Conservation (phyloP, 2,113 vertebrate genomes). For the Nanorana parkeri region DNA sequence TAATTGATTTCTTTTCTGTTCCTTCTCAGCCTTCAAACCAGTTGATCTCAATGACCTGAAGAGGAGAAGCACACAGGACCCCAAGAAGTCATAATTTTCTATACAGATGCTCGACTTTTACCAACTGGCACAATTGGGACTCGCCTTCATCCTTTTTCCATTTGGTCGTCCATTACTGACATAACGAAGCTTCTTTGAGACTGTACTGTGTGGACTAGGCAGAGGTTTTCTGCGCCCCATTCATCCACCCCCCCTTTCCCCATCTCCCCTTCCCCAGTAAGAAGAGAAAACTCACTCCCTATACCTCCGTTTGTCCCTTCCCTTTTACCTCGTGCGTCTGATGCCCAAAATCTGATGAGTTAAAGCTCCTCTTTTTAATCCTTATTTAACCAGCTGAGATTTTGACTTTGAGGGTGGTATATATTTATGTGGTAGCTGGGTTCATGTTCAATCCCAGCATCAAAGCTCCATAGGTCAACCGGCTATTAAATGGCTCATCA, state of each 20-base stretch:
- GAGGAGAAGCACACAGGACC: conserved; percentile 86
- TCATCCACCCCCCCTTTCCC: not conserved
- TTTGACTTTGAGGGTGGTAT: not conserved
- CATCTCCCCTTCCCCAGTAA: not conserved
- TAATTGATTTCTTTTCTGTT: not conserved
- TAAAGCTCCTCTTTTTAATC: not conserved
- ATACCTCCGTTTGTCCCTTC: not conserved
- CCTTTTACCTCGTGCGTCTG: not conserved
- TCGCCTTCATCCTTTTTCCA: conserved; percentile 34
- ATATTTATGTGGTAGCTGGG: conserved; percentile 8
- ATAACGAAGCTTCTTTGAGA: conserved; percentile 21
- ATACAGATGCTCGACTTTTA: not conserved
- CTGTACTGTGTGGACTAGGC: conserved; percentile 35
- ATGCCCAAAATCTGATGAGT: not conserved
- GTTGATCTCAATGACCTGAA: conserved; percentile 91
- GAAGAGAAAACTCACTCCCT: not conserved
- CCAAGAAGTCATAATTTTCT: conserved; percentile 86
- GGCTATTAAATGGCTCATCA: conserved; percentile 36
- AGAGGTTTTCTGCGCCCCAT: not conserved
- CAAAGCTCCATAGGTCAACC: not conserved
- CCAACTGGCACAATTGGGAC: conserved; percentile 36
- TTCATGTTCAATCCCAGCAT: not conserved
- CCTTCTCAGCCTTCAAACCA: conserved; percentile 85
- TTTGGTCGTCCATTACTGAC: conserved; percentile 22
- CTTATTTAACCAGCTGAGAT: not conserved